phyloP scores from a whole-genome alignment of 2,888 invertebrate species.

The Crepidodera aurea region DNA sequence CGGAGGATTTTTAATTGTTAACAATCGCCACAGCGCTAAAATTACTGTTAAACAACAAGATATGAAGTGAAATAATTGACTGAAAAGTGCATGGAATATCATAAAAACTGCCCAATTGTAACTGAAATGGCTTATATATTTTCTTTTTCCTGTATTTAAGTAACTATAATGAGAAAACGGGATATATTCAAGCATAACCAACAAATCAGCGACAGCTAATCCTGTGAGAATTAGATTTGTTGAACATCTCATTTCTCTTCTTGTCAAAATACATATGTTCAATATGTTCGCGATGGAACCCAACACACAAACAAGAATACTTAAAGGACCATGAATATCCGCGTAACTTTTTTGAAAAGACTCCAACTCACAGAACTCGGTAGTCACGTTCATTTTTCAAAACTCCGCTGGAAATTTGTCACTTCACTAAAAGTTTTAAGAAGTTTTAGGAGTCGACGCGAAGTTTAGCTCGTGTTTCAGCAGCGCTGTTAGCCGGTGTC shows the following conservation, averaged over 20 bases:
- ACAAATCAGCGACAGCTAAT: conserved; percentile 89
- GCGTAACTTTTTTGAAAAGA: conserved; percentile 73
- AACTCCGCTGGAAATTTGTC: neutral
- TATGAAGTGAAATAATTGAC: conserved; percentile 88
- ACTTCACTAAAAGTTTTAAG: neutral
- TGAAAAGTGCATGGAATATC: conserved; percentile 90
- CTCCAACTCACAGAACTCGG: conserved; percentile 62
- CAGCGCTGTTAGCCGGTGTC: neutral
- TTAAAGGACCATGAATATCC: conserved; percentile 83
- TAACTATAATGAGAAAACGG: conserved; percentile 87
- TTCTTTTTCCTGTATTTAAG: conserved; percentile 68
- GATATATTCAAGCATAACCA: conserved; percentile 95
- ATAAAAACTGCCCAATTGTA: conserved; percentile 86
- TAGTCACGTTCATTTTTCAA: conserved; percentile 17
- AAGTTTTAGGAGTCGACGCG: conserved; percentile 4
- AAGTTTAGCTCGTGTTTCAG: neutral
- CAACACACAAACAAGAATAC: conserved; percentile 85
- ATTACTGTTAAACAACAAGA: conserved; percentile 94
- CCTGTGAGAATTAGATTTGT: conserved; percentile 92
- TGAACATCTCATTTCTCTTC: conserved; percentile 89
- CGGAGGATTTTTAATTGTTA: conserved; percentile 85
- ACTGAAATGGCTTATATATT: conserved; percentile 65
- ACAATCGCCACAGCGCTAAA: conserved; percentile 91
- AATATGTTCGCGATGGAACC: conserved; percentile 90
- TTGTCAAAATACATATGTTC: conserved; percentile 88